A percentile compares a stretch with the other conserved stretches of the same genome.
These are phyloP conservation scores for Hypselothyrea guttata DNA, from an alignment of 2,888 invertebrate genomes.

Conservation along the genomic window DNA sequence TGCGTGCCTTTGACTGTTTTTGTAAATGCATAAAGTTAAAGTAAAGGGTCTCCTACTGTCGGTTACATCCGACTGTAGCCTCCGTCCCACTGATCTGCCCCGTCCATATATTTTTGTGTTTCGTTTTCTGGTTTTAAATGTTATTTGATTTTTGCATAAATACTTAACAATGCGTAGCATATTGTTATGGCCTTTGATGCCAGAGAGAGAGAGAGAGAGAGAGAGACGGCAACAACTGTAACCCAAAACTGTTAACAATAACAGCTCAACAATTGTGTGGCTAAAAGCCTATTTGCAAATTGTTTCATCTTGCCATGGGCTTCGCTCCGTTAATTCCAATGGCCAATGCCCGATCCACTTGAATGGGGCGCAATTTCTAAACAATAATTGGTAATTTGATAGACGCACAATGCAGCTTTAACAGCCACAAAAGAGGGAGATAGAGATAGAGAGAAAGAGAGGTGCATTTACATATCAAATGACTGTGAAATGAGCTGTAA, in stretches of 20 bases:
- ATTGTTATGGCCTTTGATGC: conserved; percentile 49
- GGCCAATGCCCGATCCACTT: conserved; percentile 21
- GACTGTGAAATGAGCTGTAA: too few relatives aligned
- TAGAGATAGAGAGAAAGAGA: too few relatives aligned
- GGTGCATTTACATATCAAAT: too few relatives aligned
- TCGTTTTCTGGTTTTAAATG: conserved; percentile 3
- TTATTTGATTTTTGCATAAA: conserved; percentile 45
- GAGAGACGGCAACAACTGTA: background rate
- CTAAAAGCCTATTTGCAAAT: conserved; percentile 68
- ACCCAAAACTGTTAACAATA: background rate
- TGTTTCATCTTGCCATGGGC: conserved; percentile 58
- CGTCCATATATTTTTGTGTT: conserved; percentile 1
- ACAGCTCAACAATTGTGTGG: conserved; percentile 33
- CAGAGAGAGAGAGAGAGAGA: conserved; percentile 6
- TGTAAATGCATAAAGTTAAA: too few relatives aligned
- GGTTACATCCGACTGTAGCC: too few relatives aligned
- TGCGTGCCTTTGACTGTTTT: too few relatives aligned
- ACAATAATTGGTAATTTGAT: too few relatives aligned
- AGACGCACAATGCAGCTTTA: too few relatives aligned
- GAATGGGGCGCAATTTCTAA: background rate
- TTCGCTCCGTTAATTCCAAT: conserved; percentile 44
- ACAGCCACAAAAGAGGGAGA: too few relatives aligned
- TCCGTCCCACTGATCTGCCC: background rate
- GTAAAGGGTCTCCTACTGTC: too few relatives aligned
- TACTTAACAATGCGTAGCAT: conserved; percentile 60